Conservation (phyloP, 2,797 vertebrate genomes). For the Calcarius lapponicus region DNA sequence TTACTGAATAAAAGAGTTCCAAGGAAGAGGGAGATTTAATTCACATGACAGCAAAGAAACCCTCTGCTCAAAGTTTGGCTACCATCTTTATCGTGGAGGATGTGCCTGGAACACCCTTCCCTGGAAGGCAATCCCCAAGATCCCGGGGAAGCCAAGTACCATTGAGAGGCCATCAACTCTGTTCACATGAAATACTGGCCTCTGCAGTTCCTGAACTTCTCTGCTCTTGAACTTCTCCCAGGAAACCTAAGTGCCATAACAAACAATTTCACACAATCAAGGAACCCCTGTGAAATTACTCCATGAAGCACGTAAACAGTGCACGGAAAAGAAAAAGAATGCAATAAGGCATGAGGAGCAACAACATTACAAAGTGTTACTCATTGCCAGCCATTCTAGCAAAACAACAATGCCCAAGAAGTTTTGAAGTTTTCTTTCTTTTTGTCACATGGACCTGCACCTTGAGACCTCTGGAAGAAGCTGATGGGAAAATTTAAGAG, state of each 20-base stretch:
- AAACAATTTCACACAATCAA: background rate
- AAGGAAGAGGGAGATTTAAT: background rate
- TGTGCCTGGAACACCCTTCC: background rate
- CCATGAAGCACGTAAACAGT: background rate
- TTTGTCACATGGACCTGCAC: background rate
- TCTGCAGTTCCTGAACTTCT: too few species aligned
- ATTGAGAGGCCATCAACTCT: too few species aligned
- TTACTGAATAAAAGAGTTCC: too few species aligned
- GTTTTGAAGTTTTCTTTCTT: background rate
- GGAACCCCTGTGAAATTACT: background rate
- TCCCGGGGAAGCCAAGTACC: background rate
- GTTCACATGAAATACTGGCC: background rate
- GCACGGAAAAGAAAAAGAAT: background rate
- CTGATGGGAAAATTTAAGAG: background rate
- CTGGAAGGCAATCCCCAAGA: background rate
- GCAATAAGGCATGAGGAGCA: background rate
- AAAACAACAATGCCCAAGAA: background rate
- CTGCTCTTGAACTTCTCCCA: background rate
- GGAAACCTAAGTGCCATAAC: background rate
- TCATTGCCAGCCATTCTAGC: background rate
- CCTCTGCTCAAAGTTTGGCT: fast-evolving
- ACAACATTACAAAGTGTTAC: background rate
- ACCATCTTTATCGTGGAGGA: background rate
- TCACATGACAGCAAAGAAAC: background rate
- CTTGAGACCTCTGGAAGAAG: background rate